Conservation (phyloP, 2,888 invertebrate genomes). For the Acrobasis suavella region DNA sequence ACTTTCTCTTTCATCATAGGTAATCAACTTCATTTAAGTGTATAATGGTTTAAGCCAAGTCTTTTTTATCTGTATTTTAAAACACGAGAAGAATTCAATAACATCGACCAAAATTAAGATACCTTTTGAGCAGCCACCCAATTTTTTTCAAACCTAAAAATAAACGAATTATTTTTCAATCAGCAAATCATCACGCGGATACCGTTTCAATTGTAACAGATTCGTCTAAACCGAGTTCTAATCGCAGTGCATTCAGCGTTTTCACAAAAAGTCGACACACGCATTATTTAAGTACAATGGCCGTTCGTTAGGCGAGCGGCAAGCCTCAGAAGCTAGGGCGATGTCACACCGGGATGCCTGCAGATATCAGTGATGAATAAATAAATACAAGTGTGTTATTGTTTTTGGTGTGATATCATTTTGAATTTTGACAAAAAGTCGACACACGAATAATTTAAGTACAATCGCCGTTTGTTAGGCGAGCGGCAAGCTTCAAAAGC, state of each 20-base stretch:
- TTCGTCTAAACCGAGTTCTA: constrained; percentile 32
- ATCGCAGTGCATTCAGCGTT: constrained; percentile 47
- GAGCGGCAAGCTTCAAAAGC: constrained; percentile 75
- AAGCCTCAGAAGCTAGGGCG: constrained; percentile 67
- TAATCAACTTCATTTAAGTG: too few species aligned
- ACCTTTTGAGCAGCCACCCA: too few species aligned
- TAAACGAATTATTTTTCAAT: not conserved
- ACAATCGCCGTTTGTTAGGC: constrained; percentile 81
- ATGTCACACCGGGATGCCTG: constrained; percentile 11
- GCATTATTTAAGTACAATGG: constrained; percentile 81
- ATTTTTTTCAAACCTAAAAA: too few species aligned
- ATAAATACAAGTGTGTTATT: too few species aligned
- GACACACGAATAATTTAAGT: constrained; percentile 78
- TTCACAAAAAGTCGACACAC: constrained; percentile 73
- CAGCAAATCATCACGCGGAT: constrained; percentile 7
- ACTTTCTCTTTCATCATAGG: too few species aligned
- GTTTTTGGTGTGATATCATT: too few species aligned
- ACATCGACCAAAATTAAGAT: too few species aligned
- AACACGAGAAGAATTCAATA: too few species aligned
- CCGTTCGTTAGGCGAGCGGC: constrained; percentile 76
- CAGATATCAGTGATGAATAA: not conserved
- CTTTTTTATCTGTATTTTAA: too few species aligned
- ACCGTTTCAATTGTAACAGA: constrained; percentile 7
- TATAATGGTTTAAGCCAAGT: too few species aligned
- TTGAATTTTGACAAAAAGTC: constrained; percentile 62